phyloP scores from a whole-genome alignment of 2,797 vertebrate species.

The Aphelocoma californica region DNA sequence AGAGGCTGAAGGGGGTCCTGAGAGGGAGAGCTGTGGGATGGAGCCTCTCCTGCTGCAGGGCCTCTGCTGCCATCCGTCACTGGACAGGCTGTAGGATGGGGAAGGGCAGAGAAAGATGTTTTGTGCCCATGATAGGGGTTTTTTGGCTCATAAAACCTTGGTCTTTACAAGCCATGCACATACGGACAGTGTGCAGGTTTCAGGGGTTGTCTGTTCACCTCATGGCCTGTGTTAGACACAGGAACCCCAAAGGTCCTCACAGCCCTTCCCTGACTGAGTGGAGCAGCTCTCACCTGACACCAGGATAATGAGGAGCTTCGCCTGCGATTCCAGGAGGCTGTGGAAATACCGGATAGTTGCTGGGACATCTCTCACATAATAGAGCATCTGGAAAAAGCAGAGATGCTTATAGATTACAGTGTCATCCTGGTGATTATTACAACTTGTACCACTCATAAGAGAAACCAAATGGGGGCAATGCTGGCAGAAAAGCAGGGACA shows the following conservation, averaged over 20 bases:
- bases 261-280: background rate
- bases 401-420: background rate
- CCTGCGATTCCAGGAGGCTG: conserved; percentile 80
- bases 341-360: conserved; percentile 86
- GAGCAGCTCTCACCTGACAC: conserved; percentile 82
- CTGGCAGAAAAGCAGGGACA: background rate
- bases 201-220: background rate
- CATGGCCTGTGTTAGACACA: background rate
- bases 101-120: background rate
- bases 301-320: conserved; percentile 87
- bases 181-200: fast-evolving
- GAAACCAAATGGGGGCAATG: background rate
- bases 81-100: background rate
- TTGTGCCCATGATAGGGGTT: fast-evolving
- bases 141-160: background rate
- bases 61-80: background rate
- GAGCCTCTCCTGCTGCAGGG: background rate
- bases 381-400: conserved; percentile 84
- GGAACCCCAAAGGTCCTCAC: background rate
- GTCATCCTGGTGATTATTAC: fast-evolving
- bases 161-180: fast-evolving
- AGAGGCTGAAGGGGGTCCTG: background rate
- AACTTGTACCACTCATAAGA: background rate
- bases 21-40: fast-evolving
- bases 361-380: conserved; percentile 86